Evolutionary conservation across 2,113 vertebrate species (phyloP).

Genomic region (Ibidorhyncha struthersii): DNA sequence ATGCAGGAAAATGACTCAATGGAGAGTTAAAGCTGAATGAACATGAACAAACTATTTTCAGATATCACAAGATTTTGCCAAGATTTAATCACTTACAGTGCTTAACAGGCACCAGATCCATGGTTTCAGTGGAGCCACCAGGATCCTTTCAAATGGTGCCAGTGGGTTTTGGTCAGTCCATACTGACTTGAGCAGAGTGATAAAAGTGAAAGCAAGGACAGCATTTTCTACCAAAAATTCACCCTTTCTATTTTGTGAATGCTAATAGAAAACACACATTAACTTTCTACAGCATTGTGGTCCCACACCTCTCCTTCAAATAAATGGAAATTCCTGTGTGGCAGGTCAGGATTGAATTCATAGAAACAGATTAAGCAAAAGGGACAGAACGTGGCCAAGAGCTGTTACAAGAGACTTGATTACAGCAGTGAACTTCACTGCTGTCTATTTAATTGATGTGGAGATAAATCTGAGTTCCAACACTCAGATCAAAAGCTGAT

Average conservation of each 20-base stretch:
- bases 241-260: background rate
- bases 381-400: background rate
- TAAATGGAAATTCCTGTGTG: background rate
- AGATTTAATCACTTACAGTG: background rate
- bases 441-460: background rate
- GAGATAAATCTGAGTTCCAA: background rate
- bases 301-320: background rate
- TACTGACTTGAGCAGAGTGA: background rate
- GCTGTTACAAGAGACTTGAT: background rate
- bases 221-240: background rate
- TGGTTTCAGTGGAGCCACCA: background rate
- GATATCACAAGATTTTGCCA: background rate
- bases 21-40: background rate
- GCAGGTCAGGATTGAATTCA: background rate
- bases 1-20: background rate
- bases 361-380: background rate
- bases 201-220: background rate
- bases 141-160: background rate
- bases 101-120: background rate
- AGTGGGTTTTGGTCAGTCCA: background rate
- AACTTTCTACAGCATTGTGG: background rate
- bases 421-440: background rate
- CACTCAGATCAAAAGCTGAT: background rate
- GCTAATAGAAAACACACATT: background rate
- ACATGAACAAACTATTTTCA: background rate